phyloP scores from a whole-genome alignment of 2,113 vertebrate genomes.

The Caranx ignobilis region DNA sequence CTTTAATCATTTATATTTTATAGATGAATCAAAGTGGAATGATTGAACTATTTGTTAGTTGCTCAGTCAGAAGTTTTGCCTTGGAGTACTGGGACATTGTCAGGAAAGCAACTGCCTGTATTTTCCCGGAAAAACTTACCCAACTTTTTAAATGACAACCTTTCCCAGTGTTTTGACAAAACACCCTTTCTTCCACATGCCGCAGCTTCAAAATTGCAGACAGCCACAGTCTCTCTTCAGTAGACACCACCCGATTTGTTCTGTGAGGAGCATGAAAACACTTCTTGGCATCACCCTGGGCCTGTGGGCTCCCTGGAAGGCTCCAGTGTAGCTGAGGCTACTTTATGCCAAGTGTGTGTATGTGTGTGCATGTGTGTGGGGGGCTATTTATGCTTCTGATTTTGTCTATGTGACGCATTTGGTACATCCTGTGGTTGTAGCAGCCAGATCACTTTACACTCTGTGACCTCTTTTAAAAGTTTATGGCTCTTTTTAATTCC shows the following conservation, averaged over 20 bases:
- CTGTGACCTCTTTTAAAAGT: slow-evolving; percentile 12
- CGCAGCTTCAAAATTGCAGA: slow-evolving; percentile 28
- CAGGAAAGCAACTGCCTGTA: not conserved
- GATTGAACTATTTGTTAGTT: not conserved
- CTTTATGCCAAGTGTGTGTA: slow-evolving; percentile 11
- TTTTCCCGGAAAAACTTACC: not conserved
- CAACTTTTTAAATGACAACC: slow-evolving; percentile 17
- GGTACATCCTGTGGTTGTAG: slow-evolving; percentile 54
- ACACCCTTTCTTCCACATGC: not conserved
- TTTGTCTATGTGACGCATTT: slow-evolving; percentile 44
- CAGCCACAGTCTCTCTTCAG: slow-evolving; percentile 35
- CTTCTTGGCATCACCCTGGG: slow-evolving; percentile 30
- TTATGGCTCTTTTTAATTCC: not conserved
- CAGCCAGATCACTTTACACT: slow-evolving; percentile 37
- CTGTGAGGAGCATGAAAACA: slow-evolving; percentile 32
- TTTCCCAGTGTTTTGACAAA: slow-evolving; percentile 1
- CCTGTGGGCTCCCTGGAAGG: slow-evolving; percentile 12
- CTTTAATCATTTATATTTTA: not conserved
- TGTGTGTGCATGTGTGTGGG: not conserved
- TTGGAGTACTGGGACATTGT: not conserved
- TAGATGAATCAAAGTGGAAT: not conserved
- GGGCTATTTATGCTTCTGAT: slow-evolving; percentile 39
- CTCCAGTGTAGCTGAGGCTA: not conserved
- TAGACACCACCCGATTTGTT: slow-evolving; percentile 31
- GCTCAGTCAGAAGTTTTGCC: not conserved